Evolutionary conservation across 2,888 invertebrate genomes (phyloP), one percentile per base, ranked within the genome.

Genomic region (Drosophila leonis): DNA sequence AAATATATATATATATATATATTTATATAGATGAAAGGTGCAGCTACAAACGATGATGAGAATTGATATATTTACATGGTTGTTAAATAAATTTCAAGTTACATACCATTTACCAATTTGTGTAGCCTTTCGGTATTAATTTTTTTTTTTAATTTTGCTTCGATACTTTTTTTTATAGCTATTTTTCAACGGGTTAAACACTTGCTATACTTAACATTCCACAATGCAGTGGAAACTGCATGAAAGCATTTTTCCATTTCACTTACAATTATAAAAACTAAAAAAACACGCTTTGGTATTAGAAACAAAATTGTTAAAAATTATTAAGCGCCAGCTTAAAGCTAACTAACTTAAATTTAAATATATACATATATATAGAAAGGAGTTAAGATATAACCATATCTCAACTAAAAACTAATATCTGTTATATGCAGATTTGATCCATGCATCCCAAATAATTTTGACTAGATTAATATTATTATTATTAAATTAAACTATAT

Each of bases 101-200:
- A 85, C 78, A 78, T 85, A 80, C 85, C 79, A 66, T 74, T 72
- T 73, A 74, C 64, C 78, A 68, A 75, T 75, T 68, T 61, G 72
- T 67, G 65, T 64, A 48, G 48, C 48, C 41, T 44, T 66, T 37
- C 55, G n/a, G 10, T 31, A 37, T 37, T 44, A 39, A 39, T 63
- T 56, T 60, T 41, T 46, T n/a, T 42, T 29, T 10, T 29, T n/a
- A 49, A 31, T 41, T 55, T 72, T 62, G 51, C 33, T 44, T 62
- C 62, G 55, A 49, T 48, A 51, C 2, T 35, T 35, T 20, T 44
- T 63, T 46, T 61, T 6, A 12, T 24, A 39, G 41, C 44, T 44
- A 62, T 41, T 56, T 56, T 33, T 52, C 35, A 69, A 54, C 61
- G 55, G 69, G 69, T 63, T 65, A 66, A 66, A 48, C 60, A 72